Evolutionary conservation across 2,888 invertebrate species (phyloP), one percentile per base, ranked within the genome.

Genomic region (Pseudococcus viburni): DNA sequence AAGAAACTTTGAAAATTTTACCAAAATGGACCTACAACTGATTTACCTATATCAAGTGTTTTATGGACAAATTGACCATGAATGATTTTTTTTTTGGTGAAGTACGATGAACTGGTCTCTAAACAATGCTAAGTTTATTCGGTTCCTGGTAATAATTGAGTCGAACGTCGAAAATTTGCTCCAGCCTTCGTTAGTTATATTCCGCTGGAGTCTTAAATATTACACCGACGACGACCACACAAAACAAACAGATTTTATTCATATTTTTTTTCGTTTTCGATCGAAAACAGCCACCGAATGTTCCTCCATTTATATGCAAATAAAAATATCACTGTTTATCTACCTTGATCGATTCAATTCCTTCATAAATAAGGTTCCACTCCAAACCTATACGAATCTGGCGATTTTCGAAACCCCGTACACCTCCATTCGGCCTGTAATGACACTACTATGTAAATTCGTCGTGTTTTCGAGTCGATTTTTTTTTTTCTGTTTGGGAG

Each of bases 221-320:
- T 8, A 8, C 33, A 8, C 5, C 22, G 68, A 73, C 73, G 26
- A 73, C 26, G 33, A 73, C 73, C 33, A 73, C 73, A 73, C 73
- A 4, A 39, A 6, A 6, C 11, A 33, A 33, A 33, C 26, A 33
- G 33, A 73, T 73, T 33, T 73, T 73, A 73, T 73, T 33, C 33
- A 33, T 26, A 33, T 73, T 73, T 73, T 73, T 73, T 68, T 68
- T 73, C 33, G 73, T 73, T 73, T 73, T 33, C 73, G 33, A 73
- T 73, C 15, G 73, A 15, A 73, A 33, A 33, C 33, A 73, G 33
- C 33, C 33, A 33, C 22, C 15, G 33, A 33, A 33, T 73, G 39
- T 73, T 33, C 33, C 73, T 83, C 80, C 80, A 83, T 83, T 83
- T 83, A 83, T 83, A 83, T 83, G 80, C 80, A n/a, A 83, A 83